Percentiles rank a stretch among this genome's conserved stretches.
phyloP scores from a whole-genome alignment of 2,113 vertebrate genomes.

The Trematomus loennbergii region DNA sequence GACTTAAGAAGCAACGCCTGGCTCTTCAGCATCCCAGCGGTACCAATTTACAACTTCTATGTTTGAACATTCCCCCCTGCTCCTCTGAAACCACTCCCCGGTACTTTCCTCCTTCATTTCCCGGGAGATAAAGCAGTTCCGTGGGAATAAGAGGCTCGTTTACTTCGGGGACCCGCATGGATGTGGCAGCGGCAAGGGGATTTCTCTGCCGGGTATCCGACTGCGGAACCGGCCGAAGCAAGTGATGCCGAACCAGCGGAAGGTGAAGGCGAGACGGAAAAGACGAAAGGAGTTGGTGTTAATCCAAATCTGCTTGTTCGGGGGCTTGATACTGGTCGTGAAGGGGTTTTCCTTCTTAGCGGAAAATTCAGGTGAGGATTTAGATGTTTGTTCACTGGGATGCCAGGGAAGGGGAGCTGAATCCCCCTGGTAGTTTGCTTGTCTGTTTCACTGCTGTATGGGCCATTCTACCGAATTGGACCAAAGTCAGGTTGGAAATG shows the following conservation, averaged over 20 bases:
- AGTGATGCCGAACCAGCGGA: conserved; percentile 81
- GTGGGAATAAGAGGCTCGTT: conserved; percentile 22
- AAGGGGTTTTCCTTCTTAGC: conserved; percentile 82
- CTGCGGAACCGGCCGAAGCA: conserved; percentile 56
- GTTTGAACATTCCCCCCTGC: background rate
- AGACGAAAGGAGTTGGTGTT: conserved; percentile 85
- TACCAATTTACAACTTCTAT: conserved; percentile 50
- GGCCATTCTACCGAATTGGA: too few species aligned
- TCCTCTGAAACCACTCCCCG: conserved; percentile 1
- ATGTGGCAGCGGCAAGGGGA: conserved; percentile 63
- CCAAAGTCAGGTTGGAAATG: too few species aligned
- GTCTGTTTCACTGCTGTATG: background rate
- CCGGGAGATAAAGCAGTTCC: conserved; percentile 26
- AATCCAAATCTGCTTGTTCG: conserved; percentile 87
- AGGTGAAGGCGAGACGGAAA: conserved; percentile 81
- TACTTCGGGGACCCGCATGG: conserved; percentile 63
- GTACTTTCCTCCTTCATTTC: conserved; percentile 9
- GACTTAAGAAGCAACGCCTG: conserved; percentile 37
- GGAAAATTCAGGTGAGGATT: conserved; percentile 84
- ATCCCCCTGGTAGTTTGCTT: background rate
- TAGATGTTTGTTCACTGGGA: background rate
- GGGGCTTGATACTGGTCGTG: conserved; percentile 82
- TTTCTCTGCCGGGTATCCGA: conserved; percentile 68
- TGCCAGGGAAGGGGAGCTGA: background rate
- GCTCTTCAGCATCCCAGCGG: conserved; percentile 30